Percentiles rank a stretch among this genome's conserved stretches.
Conservation (phyloP, 1,140 invertebrate species). For the Dendroctonus ponderosae region DNA sequence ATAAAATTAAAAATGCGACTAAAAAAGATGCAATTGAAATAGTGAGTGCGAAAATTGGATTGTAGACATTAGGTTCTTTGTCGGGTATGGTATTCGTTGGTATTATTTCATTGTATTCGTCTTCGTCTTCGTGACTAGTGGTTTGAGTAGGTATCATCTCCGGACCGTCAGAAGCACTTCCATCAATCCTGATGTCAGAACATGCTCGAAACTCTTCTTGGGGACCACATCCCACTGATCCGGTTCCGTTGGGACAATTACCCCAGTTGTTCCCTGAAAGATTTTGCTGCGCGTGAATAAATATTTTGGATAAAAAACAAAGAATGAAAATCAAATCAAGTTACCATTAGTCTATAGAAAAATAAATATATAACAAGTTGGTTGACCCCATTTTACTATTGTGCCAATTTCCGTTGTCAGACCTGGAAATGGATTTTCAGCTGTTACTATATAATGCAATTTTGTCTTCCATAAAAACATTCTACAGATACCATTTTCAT, state of each 20-base stretch:
- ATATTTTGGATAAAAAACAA: too few relatives aligned
- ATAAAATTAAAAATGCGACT: conserved; percentile 48
- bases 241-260: conserved; percentile 67
- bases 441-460: too few relatives aligned
- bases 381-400: too few relatives aligned
- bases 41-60: conserved; percentile 42
- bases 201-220: conserved; percentile 87
- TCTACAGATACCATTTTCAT: too few relatives aligned
- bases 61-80: conserved; percentile 36
- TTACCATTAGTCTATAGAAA: too few relatives aligned
- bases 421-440: too few relatives aligned
- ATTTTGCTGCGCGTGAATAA: too few relatives aligned
- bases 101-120: conserved; percentile 30
- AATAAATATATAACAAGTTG: too few relatives aligned
- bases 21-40: conserved; percentile 49
- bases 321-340: too few relatives aligned
- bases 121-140: conserved; percentile 25
- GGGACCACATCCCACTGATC: conserved; percentile 75
- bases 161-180: conserved; percentile 37
- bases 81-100: conserved; percentile 6
- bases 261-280: conserved; percentile 69
- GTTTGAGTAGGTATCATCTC: conserved; percentile 31
- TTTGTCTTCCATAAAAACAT: too few relatives aligned
- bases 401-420: too few relatives aligned
- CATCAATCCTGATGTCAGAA: conserved; percentile 71